Evolutionary conservation across 2,888 invertebrate genomes (phyloP).

Genomic region (Trachelus tabidus): DNA sequence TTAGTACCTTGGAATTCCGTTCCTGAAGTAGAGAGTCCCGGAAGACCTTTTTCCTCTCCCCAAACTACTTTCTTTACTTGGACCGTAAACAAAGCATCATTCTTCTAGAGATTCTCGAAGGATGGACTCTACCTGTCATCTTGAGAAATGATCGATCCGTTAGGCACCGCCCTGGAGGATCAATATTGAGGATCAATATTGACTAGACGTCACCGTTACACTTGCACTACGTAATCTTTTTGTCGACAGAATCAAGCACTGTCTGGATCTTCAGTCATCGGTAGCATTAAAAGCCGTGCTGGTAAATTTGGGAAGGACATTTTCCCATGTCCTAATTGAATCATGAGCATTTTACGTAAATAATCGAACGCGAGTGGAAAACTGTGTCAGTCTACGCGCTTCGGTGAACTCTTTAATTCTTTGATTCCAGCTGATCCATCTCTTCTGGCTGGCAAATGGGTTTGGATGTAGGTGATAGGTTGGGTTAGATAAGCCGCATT

Average conservation of each 20-base stretch:
- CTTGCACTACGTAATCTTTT: too few relatives aligned
- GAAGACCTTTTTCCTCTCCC: not conserved
- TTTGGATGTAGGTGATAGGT: not conserved
- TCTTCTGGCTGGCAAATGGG: not conserved
- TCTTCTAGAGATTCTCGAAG: not conserved
- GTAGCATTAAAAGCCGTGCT: not conserved
- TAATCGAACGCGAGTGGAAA: not conserved
- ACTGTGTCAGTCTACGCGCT: not conserved
- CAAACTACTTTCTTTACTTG: not conserved
- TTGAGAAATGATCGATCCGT: not conserved
- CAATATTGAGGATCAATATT: not conserved
- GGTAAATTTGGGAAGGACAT: not conserved
- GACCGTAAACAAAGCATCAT: not conserved
- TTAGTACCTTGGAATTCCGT: constrained; percentile 22
- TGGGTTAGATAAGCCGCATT: not conserved
- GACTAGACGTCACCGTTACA: too few relatives aligned
- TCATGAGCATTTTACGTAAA: not conserved
- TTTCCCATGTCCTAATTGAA: not conserved
- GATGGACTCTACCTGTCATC: not conserved
- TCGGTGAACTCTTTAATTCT: not conserved
- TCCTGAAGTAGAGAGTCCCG: not conserved
- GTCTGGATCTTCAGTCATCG: not conserved
- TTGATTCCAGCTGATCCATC: not conserved
- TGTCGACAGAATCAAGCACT: not conserved
- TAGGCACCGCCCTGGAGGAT: too few relatives aligned